Evolutionary conservation across 1,140 invertebrate species (phyloP).

Genomic region (Drosophila elegans): DNA sequence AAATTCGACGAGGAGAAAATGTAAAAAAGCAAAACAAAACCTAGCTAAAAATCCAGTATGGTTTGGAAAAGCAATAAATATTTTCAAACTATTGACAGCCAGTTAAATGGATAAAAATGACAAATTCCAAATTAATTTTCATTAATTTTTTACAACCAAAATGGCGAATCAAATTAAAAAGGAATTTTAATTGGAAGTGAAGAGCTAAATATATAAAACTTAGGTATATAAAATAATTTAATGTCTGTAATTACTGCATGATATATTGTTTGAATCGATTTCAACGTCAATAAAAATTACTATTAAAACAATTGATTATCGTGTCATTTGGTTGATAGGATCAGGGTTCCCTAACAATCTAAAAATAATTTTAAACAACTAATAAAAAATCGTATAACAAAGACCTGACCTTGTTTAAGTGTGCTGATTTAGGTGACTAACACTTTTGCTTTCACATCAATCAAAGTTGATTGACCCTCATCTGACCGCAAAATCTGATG

Average conservation of each 20-base stretch:
- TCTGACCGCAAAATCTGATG: conserved; percentile 60
- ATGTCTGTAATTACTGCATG: conserved; percentile 8
- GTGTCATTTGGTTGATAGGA: conserved; percentile 11
- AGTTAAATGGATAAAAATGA: conserved; percentile 3
- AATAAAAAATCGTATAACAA: conserved; percentile 6
- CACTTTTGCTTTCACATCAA: conserved; percentile 71
- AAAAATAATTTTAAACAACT: neutral
- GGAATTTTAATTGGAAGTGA: conserved; percentile 16
- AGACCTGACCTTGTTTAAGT: conserved; percentile 28
- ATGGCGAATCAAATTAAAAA: neutral
- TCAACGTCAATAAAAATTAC: neutral
- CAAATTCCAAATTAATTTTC: conserved; percentile 31
- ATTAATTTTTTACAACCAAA: conserved; percentile 25
- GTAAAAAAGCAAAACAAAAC: conserved; percentile 5
- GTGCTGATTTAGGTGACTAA: conserved; percentile 30
- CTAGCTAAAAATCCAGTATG: conserved; percentile 17
- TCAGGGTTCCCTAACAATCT: conserved; percentile 18
- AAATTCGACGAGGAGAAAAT: conserved; percentile 57
- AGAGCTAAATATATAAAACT: conserved; percentile 7
- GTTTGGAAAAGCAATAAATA: conserved; percentile 26
- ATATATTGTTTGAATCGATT: conserved; percentile 4
- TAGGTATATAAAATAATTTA: conserved; percentile 4
- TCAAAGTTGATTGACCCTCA: conserved; percentile 68
- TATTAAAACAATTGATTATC: conserved; percentile 1
- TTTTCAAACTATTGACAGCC: conserved; percentile 16